Evolutionary conservation across 2,888 invertebrate species (phyloP), one percentile per base, ranked within the genome.

Genomic region (Scaeva pyrastri): DNA sequence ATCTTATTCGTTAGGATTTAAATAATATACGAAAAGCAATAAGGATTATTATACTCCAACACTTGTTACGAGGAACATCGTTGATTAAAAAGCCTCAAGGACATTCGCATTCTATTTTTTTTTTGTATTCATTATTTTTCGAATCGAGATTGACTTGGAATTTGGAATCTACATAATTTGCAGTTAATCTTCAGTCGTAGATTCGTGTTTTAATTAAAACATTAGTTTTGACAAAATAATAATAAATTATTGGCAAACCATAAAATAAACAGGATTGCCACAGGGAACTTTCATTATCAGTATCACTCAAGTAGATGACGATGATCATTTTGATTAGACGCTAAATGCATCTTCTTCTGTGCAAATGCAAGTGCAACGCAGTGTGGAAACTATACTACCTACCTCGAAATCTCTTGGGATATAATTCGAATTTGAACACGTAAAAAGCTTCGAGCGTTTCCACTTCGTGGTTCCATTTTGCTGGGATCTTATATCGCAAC

Each of bases 1-100:
- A 39, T 39, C 12, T 10, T 11, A 10, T 14, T 43, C 2, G 11
- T 60, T 21, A 21, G 19, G 39, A 60, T 60, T 60, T 60, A 21
- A 60, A 60, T 60, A 21, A 39, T 39, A 60, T 39, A 7, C 0
- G 14, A 39, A 60, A 58, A 58, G 58, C 39, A 58, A 60, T 60
- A 60, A 60, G 60, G 60, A 60, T 60, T 60, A 60, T 60, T 41
- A 21, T 21, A 21, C 21, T 11, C 5, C n/a, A 31, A 16, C 31
- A 31, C 2, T 1, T 7, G 11, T 11, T 16, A 2, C 21, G 10
- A 50, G 10, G 5, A 12, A 31, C 2, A 21, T 19, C 39, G 60
- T 60, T 60, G 60, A 60, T 60, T 60, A 39, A 60, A 60, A 60
- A 60, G 60, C 39, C 60, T 16, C 3, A 39, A 60, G 60, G 60